Base-by-base conservation (phyloP, 2,113 vertebrate genomes). In the Furnarius figulus region DNA sequence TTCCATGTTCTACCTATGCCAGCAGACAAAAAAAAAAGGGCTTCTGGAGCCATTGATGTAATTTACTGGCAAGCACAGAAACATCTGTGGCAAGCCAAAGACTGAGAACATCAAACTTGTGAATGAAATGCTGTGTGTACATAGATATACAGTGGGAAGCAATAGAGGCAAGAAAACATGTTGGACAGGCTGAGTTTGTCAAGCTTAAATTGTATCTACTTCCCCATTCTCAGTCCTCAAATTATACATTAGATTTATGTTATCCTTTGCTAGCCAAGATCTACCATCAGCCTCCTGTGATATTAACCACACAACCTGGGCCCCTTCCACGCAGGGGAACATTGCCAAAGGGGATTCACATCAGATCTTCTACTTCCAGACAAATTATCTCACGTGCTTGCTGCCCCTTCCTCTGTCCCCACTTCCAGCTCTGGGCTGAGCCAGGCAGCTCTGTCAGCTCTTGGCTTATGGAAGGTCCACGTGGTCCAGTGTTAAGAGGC, bases 11-110 rank as follows among this genome's bases (percentile, higher is more conserved):
- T 49, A 88, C 62, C 72, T 95, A 44, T 63, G 59, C 71, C 86
- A 91, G 65, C 28, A 76, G 89, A 80, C 28, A 62, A n/a, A 50
- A 25, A 40, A 46, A 39, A 56, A 73, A 59, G 14, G n/a, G 63
- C n/a, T 72, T 75, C 79, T 87, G 87, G 82, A 93, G 77, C 40
- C 83, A 72, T 15, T 96, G 83, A 88, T 90, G 88, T 74, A 13
- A 91, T 91, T 94, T 85, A 59, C 82, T 88, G 82, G 89, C 89
- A 94, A 94, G 70, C 72, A 87, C 66, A 90, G 56, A 94, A 24
- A 20, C 87, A 39, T 70, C 79, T 59, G 82, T 52, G 73, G 56
- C 76, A 59, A 87, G 66, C 37, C 73, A 82, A 77, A 75, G 92
- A 67, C 56, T n/a, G 68, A 89, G 88, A 75, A 66, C 35, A 87